phyloP scores from a whole-genome alignment of 2,888 invertebrate species.

The Slavum lentiscoides region DNA sequence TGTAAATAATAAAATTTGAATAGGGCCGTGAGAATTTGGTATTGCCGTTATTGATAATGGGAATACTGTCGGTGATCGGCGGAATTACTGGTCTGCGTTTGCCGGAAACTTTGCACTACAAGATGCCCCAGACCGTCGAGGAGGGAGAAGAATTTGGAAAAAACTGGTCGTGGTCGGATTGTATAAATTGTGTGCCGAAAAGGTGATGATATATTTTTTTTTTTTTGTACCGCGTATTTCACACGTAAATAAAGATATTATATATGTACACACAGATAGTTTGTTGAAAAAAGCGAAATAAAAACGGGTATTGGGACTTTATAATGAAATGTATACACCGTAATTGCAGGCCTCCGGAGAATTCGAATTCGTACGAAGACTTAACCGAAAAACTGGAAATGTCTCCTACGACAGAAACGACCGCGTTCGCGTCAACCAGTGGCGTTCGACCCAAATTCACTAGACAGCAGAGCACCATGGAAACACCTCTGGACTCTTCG shows the following conservation, averaged over 20 bases:
- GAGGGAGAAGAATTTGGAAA: conserved; percentile 87
- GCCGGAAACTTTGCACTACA: conserved; percentile 82
- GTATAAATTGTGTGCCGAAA: conserved; percentile 71
- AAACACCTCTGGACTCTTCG: conserved; percentile 77
- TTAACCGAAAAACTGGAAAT: conserved; percentile 63
- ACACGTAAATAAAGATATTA: background rate
- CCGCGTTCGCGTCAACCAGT: conserved; percentile 55
- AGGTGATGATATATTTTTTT: conserved; percentile 62
- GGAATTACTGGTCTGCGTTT: conserved; percentile 78
- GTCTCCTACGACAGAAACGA: conserved; percentile 58
- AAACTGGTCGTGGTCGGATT: conserved; percentile 77
- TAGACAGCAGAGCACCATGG: conserved; percentile 78
- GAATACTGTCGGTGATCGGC: conserved; percentile 77
- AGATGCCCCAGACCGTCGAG: conserved; percentile 82
- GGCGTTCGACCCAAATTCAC: conserved; percentile 65
- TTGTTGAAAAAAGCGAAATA: no score
- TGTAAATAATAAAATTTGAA: conserved; percentile 10
- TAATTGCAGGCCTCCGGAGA: conserved; percentile 63
- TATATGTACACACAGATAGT: no score
- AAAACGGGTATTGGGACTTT: background rate
- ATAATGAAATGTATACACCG: background rate
- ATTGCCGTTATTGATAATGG: conserved; percentile 82
- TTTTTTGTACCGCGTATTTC: no score
- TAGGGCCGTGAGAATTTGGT: conserved; percentile 84
- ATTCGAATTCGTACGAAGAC: conserved; percentile 73